phyloP scores from a whole-genome alignment of 2,113 vertebrate species.

The Setophaga petechia region DNA sequence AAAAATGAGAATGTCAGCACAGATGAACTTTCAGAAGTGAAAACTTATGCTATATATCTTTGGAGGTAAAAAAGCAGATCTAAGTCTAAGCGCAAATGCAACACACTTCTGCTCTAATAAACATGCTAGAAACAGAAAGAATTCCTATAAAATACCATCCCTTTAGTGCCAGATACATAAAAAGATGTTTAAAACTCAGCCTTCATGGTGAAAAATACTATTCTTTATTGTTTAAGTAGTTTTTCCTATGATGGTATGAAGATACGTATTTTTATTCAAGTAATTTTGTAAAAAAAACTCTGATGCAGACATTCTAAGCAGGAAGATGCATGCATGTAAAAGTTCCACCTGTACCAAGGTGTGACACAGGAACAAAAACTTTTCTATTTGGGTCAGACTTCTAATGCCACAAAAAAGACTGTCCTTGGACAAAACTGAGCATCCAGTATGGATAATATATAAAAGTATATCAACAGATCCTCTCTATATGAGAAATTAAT shows the following conservation, averaged over 20 bases:
- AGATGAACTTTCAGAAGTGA: slow-evolving; percentile 14
- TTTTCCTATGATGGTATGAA: not conserved
- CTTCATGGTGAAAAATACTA: not conserved
- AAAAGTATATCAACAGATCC: not conserved
- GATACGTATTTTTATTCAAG: not conserved
- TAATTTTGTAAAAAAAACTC: not conserved
- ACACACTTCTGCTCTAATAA: not conserved
- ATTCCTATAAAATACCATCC: not conserved
- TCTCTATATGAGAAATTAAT: not conserved
- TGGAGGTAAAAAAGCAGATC: not conserved
- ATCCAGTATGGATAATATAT: not conserved
- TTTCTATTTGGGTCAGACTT: not conserved
- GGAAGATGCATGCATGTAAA: not conserved
- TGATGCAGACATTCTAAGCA: not conserved
- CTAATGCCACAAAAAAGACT: not conserved
- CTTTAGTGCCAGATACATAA: not conserved
- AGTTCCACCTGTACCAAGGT: not conserved
- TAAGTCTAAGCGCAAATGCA: not conserved
- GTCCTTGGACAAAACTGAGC: not conserved
- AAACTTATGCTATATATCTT: not conserved
- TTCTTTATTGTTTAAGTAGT: not conserved
- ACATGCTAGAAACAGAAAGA: not conserved
- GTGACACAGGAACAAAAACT: not conserved
- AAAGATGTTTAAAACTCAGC: not conserved
- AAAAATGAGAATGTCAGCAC: slow-evolving; percentile 13